phyloP scores from a whole-genome alignment of 2,113 vertebrate genomes.

The Athene cunicularia region DNA sequence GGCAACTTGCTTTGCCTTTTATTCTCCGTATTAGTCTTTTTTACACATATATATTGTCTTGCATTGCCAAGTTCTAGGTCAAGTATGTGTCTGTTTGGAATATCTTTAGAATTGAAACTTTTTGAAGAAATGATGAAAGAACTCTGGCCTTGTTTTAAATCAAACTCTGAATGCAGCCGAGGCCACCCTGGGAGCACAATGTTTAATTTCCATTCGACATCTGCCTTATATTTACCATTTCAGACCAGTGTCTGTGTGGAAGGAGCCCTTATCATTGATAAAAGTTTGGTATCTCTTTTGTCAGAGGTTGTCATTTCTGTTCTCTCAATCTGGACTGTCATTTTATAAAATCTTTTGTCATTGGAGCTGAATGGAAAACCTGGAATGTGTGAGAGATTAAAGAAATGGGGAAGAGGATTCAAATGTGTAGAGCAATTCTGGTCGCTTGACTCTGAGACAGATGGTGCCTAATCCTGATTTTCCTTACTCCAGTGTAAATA shows the following conservation, averaged over 20 bases:
- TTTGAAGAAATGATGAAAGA: slow-evolving; percentile 60
- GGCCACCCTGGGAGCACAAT: slow-evolving; percentile 56
- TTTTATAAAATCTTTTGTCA: slow-evolving; percentile 60
- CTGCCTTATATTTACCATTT: slow-evolving; percentile 41
- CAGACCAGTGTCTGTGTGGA: slow-evolving; percentile 2
- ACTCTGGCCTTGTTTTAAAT: slow-evolving; percentile 68
- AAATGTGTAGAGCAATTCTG: not conserved
- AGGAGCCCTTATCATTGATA: slow-evolving; percentile 25
- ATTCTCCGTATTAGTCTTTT: not conserved
- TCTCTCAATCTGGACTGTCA: slow-evolving; percentile 52
- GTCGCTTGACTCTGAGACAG: not conserved
- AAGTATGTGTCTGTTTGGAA: slow-evolving; percentile 55
- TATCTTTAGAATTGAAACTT: slow-evolving; percentile 66
- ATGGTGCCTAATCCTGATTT: slow-evolving; percentile 47
- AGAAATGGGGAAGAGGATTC: slow-evolving; percentile 34
- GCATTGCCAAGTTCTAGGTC: slow-evolving; percentile 41
- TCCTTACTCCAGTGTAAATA: slow-evolving; percentile 47
- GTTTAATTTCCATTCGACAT: slow-evolving; percentile 69
- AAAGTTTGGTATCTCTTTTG: slow-evolving; percentile 59
- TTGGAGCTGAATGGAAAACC: slow-evolving; percentile 33
- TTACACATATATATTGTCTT: not conserved
- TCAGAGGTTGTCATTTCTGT: slow-evolving; percentile 61
- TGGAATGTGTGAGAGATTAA: slow-evolving; percentile 18
- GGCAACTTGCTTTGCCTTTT: not conserved
- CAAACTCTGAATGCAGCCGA: slow-evolving; percentile 59